Evolutionary conservation across 2,888 invertebrate genomes (phyloP), one percentile per base, ranked within the genome.

Genomic region (Cistogaster globosa): DNA sequence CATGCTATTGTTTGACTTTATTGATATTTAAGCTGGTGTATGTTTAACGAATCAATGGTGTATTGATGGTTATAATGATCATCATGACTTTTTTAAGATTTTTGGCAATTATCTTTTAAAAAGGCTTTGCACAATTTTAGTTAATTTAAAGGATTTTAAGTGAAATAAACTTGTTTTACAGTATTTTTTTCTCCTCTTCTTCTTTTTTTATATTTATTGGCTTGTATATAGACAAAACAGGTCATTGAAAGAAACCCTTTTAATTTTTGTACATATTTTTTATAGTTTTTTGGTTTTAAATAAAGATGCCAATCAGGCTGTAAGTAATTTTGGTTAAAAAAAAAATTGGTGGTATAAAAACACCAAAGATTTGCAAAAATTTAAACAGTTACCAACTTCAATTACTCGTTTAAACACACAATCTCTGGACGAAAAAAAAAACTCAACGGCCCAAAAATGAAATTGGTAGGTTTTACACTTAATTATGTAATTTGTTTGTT

Each of bases 321-420:
- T 65, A 63, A 18, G n/a, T 26, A 71, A 45, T 58, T 83, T 77
- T 22, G 18, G 14, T 57, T 26, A 36, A 26, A 42, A 36, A 62
- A 32, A 32, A 51, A 62, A 42, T 62, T 45, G 58, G 1, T 8
- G 51, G 65, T 85, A 85, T 85, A 85, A 85, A 85, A 85, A 79
- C 78, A 65, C 48, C 45, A 42, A 81, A 55, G 65, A 69, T 71
- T 53, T 2, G 51, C 71, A 72, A 63, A 75, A 60, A 65, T 71
- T 75, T 71, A 48, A 71, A 85, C 85, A 85, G 85, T 82, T 67
- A 71, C 60, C 78, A 79, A 82, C 36, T 67, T 75, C 53, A 75
- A 79, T 76, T 78, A 82, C 55, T 71, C 58, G 58, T 26, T 68
- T 45, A 22, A 82, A 78, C 62, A 78, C 42, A 65, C 60, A 62